Base-by-base conservation (phyloP, 2,113 vertebrate species). In the Gallinago jamesoni region DNA sequence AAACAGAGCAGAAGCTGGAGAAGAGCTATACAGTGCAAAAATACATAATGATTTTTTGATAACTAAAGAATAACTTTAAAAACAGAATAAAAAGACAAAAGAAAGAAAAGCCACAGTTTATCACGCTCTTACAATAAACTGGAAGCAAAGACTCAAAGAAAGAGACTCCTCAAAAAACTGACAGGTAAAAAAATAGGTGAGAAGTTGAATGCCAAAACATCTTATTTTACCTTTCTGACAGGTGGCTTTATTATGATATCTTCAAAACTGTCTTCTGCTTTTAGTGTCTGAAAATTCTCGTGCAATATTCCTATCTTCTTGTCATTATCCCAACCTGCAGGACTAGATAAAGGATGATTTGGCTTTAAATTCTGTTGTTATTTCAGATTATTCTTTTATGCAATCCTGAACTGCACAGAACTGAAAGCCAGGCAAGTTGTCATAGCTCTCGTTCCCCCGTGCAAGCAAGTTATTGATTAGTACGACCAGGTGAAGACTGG, bases 281-380 rank as follows among this genome's bases (percentile, higher is more conserved):
- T 99, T 96, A 99, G 95, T 39, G 98, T 99, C 97, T 99, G 99
- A 91, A 99, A 99, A 95, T 99, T 99, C 97, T 99, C 99, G 39
- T 99, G 98, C 93, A 99, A 97, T 97, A 99, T 99, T 96, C 98
- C 99, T 84, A 99, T 99, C 98, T 99, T 99, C 97, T 99, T 99
- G 97, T 99, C 99, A 63, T 99, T 99, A 98, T 99, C 99, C 99
- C 99, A 99, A 53, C 99, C 99, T 97, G 99, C 99, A 73, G 99
- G 99, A 98, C 99, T 99, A 90, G 75, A 98, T 91, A 67, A 92
- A 73, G 4, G 15, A 72, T 95, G 84, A 96, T 78, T 84, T 85
- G 69, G 64, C 78, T 89, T 85, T 50, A 89, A 83, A 86, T 94
- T 72, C 84, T 73, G 10, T 41, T 63, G n/a, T 41, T 93, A 14